Percentiles rank a stretch among this genome's conserved stretches.
phyloP scores from a whole-genome alignment of 2,888 invertebrate species.

The Chymomyza caudatula region DNA sequence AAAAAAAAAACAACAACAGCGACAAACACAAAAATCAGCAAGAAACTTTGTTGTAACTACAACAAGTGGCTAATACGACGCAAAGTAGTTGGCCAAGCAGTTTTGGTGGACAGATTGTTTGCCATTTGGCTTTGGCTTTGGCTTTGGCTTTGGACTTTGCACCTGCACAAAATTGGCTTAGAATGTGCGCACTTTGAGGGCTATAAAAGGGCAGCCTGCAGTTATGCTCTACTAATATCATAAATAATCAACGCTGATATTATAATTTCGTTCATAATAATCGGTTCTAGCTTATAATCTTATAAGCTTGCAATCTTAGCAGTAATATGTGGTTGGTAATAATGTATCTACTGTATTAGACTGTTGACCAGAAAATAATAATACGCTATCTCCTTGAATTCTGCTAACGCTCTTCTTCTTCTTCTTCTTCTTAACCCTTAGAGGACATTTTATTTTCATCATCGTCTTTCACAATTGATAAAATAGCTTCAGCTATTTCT shows the following conservation, averaged over 20 bases:
- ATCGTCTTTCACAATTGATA: too few species aligned
- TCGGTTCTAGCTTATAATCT: background rate
- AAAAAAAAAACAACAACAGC: background rate
- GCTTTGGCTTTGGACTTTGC: background rate
- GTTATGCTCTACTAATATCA: background rate
- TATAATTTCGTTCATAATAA: background rate
- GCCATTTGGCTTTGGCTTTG: background rate
- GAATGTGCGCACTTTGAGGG: background rate
- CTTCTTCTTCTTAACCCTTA: too few species aligned
- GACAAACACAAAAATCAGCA: background rate
- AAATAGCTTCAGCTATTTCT: too few species aligned
- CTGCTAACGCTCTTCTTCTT: too few species aligned
- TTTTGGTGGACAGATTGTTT: background rate
- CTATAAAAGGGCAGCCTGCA: background rate
- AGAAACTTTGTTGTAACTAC: background rate
- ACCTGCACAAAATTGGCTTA: background rate
- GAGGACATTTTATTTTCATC: too few species aligned
- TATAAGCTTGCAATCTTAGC: background rate
- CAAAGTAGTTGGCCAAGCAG: background rate
- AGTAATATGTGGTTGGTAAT: background rate
- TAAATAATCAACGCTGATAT: background rate
- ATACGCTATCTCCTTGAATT: background rate
- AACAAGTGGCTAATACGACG: background rate
- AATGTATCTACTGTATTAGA: background rate
- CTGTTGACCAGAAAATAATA: background rate